These are phyloP conservation scores for Grapholita molesta DNA, from an alignment of 1,140 invertebrate genomes.

Conservation along the genomic window DNA sequence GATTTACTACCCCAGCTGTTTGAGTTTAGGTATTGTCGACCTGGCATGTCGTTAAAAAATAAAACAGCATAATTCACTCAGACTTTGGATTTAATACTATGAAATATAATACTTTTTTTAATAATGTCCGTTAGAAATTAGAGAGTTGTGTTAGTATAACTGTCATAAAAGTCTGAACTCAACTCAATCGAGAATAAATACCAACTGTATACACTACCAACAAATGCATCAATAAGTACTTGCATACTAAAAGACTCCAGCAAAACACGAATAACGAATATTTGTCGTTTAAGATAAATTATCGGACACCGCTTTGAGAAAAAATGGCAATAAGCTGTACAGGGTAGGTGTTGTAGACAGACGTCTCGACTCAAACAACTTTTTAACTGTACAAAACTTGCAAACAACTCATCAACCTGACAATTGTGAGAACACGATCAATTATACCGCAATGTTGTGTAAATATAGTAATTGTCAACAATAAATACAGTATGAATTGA, in stretches of 20 bases:
- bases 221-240: constrained; percentile 37
- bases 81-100: too few species aligned
- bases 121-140: too few species aligned
- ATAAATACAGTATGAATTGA: constrained; percentile 65
- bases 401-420: constrained; percentile 63
- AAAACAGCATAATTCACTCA: constrained; percentile 34
- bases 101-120: too few species aligned
- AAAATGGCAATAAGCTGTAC: constrained; percentile 39
- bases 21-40: constrained; percentile 59
- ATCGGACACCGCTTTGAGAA: constrained; percentile 46
- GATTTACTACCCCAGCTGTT: constrained; percentile 64
- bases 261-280: constrained; percentile 56
- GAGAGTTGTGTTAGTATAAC: too few species aligned
- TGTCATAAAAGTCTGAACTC: too few species aligned
- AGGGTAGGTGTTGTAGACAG: constrained; percentile 40
- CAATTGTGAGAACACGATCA: constrained; percentile 77
- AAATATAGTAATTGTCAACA: constrained; percentile 73
- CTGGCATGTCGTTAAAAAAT: constrained; percentile 18
- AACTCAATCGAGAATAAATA: too few species aligned
- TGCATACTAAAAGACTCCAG: constrained; percentile 23
- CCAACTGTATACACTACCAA: constrained; percentile 23
- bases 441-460: constrained; percentile 55
- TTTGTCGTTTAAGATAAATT: constrained; percentile 69
- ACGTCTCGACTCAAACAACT: constrained; percentile 48
- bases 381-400: constrained; percentile 55